A percentile compares a stretch with the other conserved stretches of the same genome.
Conservation (phyloP, 2,888 invertebrate species). For the Scrobipalpa atriplicella region DNA sequence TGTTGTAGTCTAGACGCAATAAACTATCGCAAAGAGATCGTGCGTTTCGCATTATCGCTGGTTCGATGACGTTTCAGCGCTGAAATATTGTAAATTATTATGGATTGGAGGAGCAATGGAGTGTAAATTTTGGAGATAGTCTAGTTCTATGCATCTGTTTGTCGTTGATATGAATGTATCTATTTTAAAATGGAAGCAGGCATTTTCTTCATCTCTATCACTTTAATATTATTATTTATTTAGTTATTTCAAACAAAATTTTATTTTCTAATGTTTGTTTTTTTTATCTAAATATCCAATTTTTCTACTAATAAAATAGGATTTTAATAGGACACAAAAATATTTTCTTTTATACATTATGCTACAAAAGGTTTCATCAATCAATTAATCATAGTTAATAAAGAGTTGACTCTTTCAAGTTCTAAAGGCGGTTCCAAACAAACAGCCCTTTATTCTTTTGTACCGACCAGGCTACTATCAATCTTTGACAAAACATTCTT, state of each 20-base stretch:
- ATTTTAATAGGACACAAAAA: neutral
- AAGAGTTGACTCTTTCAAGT: conserved; percentile 2
- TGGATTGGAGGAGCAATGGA: neutral
- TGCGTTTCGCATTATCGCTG: conserved; percentile 22
- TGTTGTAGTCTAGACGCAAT: conserved; percentile 46
- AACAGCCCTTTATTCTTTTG: neutral
- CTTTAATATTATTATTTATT: too few relatives aligned
- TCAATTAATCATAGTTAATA: conserved; percentile 6
- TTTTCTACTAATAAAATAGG: too few relatives aligned
- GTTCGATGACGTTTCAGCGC: neutral
- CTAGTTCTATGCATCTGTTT: too few relatives aligned
- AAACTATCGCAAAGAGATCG: conserved; percentile 40
- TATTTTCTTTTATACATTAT: too few relatives aligned
- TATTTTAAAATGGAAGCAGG: too few relatives aligned
- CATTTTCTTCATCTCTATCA: too few relatives aligned
- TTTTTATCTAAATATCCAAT: too few relatives aligned
- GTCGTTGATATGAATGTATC: too few relatives aligned
- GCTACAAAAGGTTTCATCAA: neutral
- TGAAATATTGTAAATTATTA: conserved; percentile 3
- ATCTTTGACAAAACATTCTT: neutral
- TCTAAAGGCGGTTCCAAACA: neutral
- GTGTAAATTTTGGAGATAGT: neutral
- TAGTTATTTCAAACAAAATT: too few relatives aligned
- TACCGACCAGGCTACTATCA: neutral
- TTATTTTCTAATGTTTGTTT: too few relatives aligned